These are phyloP conservation scores for Botia kubotai DNA, from an alignment of 2,797 vertebrate genomes.

Conservation along the genomic window DNA sequence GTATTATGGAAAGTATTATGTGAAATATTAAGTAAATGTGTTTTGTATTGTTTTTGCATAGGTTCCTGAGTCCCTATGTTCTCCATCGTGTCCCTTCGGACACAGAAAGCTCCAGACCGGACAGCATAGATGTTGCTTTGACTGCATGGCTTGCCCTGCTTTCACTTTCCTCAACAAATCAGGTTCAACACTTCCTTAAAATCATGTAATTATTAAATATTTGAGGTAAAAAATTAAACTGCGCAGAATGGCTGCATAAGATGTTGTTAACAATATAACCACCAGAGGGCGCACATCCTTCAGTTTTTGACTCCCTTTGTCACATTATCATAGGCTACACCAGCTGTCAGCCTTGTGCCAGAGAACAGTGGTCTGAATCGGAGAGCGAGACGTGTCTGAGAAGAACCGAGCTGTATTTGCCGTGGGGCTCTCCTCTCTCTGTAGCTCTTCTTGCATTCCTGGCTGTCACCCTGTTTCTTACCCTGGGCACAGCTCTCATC, in stretches of 20 bases:
- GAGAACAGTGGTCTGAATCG: constrained; percentile 76
- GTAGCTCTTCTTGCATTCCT: constrained; percentile 73
- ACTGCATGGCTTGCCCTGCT: constrained; percentile 76
- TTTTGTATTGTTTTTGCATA: constrained; percentile 53
- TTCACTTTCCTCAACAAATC: constrained; percentile 84
- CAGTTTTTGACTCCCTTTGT: constrained; percentile 4
- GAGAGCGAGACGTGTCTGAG: constrained; percentile 74
- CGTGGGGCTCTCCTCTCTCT: constrained; percentile 71
- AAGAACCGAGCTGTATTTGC: constrained; percentile 71
- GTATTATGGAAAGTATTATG: no score
- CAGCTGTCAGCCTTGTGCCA: constrained; percentile 75
- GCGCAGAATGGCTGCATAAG: not conserved
- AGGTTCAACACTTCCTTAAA: constrained; percentile 62
- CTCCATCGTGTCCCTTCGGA: constrained; percentile 76
- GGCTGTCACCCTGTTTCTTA: constrained; percentile 74
- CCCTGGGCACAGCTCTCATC: constrained; percentile 67
- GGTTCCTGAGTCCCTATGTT: constrained; percentile 80
- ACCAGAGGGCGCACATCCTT: constrained; percentile 60
- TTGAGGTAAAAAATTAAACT: not conserved
- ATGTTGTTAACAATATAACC: constrained; percentile 49
- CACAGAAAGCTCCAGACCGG: constrained; percentile 73
- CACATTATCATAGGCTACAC: constrained; percentile 61
- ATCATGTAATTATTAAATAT: not conserved
- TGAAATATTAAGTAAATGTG: not conserved
- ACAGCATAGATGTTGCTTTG: constrained; percentile 83